phyloP scores from a whole-genome alignment of 2,797 vertebrate genomes.

The Coracias cyanogaster region DNA sequence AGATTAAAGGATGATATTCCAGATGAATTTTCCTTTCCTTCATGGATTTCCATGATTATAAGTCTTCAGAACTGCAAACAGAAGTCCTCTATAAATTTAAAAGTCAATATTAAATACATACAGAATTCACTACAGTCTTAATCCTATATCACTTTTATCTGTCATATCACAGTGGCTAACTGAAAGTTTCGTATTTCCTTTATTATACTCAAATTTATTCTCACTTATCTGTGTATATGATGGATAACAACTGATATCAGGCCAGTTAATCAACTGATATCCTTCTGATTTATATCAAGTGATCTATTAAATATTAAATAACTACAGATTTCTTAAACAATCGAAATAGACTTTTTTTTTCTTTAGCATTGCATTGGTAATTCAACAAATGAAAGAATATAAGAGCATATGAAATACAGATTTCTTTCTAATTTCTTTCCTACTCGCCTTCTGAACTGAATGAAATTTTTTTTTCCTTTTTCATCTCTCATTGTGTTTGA shows the following conservation, averaged over 20 bases:
- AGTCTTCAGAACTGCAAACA: not conserved
- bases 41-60: not conserved
- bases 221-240: not conserved
- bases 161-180: not conserved
- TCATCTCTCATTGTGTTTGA: not conserved
- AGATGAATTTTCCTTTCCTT: not conserved
- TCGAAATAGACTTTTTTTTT: not conserved
- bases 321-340: not conserved
- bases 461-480: not conserved
- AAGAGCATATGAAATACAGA: not conserved
- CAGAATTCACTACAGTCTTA: not conserved
- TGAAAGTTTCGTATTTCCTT: not conserved
- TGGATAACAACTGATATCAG: not conserved
- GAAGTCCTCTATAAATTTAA: not conserved
- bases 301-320: slow-evolving; percentile 9
- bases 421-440: not conserved
- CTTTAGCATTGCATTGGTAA: not conserved
- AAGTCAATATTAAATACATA: not conserved
- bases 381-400: not conserved
- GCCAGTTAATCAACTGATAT: not conserved
- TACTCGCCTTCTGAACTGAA: not conserved
- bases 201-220: not conserved
- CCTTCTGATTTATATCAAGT: not conserved
- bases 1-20: slow-evolving; percentile 20
- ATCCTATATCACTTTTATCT: not conserved